Evolutionary conservation across 2,888 invertebrate genomes (phyloP).

Genomic region (Lingula anatina): DNA sequence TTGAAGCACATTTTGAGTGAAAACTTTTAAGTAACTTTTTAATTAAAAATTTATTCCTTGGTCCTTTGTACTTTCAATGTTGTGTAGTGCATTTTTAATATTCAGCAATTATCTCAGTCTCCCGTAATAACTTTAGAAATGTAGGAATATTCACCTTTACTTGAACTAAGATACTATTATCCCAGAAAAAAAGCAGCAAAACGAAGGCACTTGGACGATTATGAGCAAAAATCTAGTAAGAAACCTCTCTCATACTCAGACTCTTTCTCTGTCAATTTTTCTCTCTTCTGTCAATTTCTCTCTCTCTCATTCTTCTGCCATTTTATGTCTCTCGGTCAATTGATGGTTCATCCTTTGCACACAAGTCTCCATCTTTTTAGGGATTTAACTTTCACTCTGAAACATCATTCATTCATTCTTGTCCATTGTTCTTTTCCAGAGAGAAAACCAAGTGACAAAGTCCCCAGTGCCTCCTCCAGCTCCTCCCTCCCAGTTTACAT

Average conservation of each 20-base stretch:
- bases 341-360: no score
- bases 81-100: no score
- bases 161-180: constrained; percentile 25
- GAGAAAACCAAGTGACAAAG: neutral
- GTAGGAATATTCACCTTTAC: constrained; percentile 7
- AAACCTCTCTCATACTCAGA: neutral
- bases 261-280: neutral
- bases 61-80: no score
- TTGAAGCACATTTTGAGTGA: no score
- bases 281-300: neutral
- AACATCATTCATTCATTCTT: no score
- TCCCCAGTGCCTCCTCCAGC: constrained; percentile 3
- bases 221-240: constrained; percentile 20
- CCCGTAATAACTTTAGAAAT: neutral
- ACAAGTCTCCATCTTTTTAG: neutral
- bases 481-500: constrained; percentile 24
- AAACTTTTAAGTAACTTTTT: no score
- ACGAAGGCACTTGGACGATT: no score
- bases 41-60: no score
- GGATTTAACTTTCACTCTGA: neutral
- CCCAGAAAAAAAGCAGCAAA: constrained; percentile 30
- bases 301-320: neutral
- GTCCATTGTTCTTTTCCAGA: neutral
- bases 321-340: neutral
- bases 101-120: neutral